Conservation (phyloP, 2,888 invertebrate genomes). For the Macrosiphum euphorbiae region DNA sequence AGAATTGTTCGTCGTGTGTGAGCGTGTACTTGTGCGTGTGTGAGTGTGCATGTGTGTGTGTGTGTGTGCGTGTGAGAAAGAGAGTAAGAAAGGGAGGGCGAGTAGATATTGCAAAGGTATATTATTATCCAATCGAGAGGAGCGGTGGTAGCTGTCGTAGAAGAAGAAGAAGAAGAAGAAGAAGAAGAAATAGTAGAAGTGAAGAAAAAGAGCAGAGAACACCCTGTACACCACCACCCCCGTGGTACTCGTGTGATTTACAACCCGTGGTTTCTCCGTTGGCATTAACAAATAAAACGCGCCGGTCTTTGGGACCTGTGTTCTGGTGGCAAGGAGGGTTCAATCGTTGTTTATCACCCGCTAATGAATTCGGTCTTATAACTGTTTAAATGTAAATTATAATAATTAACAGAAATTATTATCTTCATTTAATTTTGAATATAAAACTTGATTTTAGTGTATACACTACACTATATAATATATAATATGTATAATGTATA, state of each 20-base stretch:
- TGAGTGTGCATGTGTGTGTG: too few relatives aligned
- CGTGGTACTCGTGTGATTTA: conserved; percentile 43
- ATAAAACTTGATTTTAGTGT: background rate
- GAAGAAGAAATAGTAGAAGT: background rate
- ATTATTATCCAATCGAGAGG: conserved; percentile 44
- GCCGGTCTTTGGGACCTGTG: conserved; percentile 1
- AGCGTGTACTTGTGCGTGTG: background rate
- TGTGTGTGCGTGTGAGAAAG: background rate
- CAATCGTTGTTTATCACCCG: conserved; percentile 29
- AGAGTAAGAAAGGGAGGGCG: background rate
- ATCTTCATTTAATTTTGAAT: background rate
- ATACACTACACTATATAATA: background rate
- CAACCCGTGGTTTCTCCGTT: conserved; percentile 20
- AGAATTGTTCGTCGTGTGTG: conserved; percentile 17
- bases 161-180: background rate
- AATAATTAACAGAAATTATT: background rate
- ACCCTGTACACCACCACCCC: background rate
- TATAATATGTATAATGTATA: background rate
- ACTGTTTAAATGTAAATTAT: conserved; percentile 15
- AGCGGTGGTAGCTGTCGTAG: background rate
- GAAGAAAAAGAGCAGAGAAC: conserved; percentile 22
- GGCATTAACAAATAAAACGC: conserved; percentile 46
- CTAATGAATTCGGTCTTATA: conserved; percentile 43
- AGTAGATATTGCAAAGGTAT: conserved; percentile 25
- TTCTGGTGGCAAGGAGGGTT: background rate